Base-by-base conservation (phyloP, 2,888 invertebrate genomes). In the Hirtodrosophila cameraria region DNA sequence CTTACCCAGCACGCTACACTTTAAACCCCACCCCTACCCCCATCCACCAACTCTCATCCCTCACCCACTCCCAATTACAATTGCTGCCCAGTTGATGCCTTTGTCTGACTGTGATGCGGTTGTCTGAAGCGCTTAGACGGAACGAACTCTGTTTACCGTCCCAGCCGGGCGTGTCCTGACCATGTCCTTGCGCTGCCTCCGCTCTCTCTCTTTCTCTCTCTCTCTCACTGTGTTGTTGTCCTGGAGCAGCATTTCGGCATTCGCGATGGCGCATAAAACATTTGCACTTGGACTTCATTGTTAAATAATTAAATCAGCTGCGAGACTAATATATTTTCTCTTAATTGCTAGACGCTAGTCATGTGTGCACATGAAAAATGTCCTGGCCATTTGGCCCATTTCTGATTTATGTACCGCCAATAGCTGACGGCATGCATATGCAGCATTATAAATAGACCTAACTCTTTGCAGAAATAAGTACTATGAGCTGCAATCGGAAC, bases 291-390 rank as follows among this genome's bases (percentile, higher is more conserved):
- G 53, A 86, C 77, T 88, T 87, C 88, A 88, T 87, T 87, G 86
- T 88, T 89, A 75, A 89, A 89, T 89, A 89, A 88, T 88, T 89
- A 89, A 88, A 89, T 88, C 88, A 86, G 88, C 78, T 79, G 84
- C 87, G 78, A 82, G 89, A 87, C 89, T 85, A 89, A 88, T 88
- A 86, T 89, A 81, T 89, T 87, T n/a, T 81, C 80, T 79, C 83
- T 88, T 86, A 88, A 89, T 88, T 87, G 88, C 89, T 61, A 70
- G 58, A n/a, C n/a, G 75, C 58, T 63, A 59, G 59, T 79, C 79
- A 54, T 72, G 42, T 62, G 59, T 42, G 62, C 54, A 61, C 45
- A 68, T 62, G 65, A 67, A 62, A 74, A 66, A 62, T 59, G 74
- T 61, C 45, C 63, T 28, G 49, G 42, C 50, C 85, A 80, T 65